Conservation (phyloP, 2,888 invertebrate species). For the Drosophila incognita region DNA sequence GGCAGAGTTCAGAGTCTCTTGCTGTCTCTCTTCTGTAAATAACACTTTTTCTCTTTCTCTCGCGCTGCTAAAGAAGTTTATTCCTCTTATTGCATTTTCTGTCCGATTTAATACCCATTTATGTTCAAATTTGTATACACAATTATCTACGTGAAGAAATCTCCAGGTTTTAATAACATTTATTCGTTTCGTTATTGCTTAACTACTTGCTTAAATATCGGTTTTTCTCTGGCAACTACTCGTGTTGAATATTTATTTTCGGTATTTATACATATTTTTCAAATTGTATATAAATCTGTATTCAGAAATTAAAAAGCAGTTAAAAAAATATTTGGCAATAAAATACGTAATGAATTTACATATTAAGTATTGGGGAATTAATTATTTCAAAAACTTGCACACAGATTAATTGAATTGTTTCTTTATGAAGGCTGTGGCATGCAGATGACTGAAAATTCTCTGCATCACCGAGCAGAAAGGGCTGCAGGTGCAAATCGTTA, state of each 20-base stretch:
- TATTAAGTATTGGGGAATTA: background rate
- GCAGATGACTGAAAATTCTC: conserved; percentile 1
- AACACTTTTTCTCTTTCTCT: background rate
- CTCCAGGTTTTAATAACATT: conserved; percentile 71
- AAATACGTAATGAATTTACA: background rate
- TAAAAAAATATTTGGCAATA: background rate
- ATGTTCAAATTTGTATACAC: conserved; percentile 70
- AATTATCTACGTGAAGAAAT: conserved; percentile 78
- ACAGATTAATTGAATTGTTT: background rate
- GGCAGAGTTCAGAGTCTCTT: conserved; percentile 13
- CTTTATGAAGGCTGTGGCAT: background rate
- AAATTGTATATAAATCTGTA: background rate
- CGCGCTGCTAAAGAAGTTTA: background rate
- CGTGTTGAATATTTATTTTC: conserved; percentile 2
- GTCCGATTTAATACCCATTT: conserved; percentile 77
- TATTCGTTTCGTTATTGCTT: conserved; percentile 29
- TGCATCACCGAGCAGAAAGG: background rate
- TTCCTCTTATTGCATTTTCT: conserved; percentile 64
- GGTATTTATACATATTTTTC: background rate
- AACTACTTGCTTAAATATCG: conserved; percentile 12
- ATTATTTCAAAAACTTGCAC: background rate
- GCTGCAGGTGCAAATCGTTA: background rate
- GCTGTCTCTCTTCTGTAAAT: background rate
- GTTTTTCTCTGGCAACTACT: background rate
- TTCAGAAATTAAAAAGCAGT: background rate